Evolutionary conservation across 1,140 invertebrate species (phyloP), one percentile per base, ranked within the genome.

Genomic region (Lamellibrachia luymesi): DNA sequence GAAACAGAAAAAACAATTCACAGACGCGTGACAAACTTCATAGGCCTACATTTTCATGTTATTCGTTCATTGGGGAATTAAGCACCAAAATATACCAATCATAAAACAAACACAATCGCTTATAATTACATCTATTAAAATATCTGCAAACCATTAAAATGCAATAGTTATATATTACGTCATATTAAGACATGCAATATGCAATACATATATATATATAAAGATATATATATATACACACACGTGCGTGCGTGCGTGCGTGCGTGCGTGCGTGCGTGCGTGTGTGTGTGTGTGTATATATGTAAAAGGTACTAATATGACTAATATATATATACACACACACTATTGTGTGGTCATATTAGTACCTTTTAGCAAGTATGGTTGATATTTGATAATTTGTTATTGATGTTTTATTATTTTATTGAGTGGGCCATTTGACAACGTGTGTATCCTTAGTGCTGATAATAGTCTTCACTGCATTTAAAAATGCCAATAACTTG

Each of bases 211-310:
- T 80, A 22, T 80, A 22, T 22, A 22, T 80, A 22, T 80, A 80
- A 2, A 56, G 1, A 22, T 38, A 80, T 80, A 56, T 56, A 56
- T 56, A 56, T 56, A 56, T 56, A n/a, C n/a, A n/a, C n/a, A n/a
- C n/a, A n/a, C 22, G 90, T 91, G 90, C 22, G 25, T 91, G 90
- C 22, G 90, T 91, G 25, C 22, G 90, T 91, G 90, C 22, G 22
- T 91, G 50, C 22, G 50, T 91, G 22, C 22, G 50, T 91, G 22
- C 22, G 50, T 91, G 22, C 22, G 50, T 91, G 50, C 22, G 22
- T 91, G 50, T 91, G 22, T 91, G 50, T 91, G 25, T 91, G 90
- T 91, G 25, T 91, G 90, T 38, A 25, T 91, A 91, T 91, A 25
- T 91, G 49, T 91, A 91, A n/a, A n/a, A n/a, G n/a, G n/a, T n/a